Evolutionary conservation across 2,888 invertebrate genomes (phyloP).

Genomic region (Cecidostiba fungosa): DNA sequence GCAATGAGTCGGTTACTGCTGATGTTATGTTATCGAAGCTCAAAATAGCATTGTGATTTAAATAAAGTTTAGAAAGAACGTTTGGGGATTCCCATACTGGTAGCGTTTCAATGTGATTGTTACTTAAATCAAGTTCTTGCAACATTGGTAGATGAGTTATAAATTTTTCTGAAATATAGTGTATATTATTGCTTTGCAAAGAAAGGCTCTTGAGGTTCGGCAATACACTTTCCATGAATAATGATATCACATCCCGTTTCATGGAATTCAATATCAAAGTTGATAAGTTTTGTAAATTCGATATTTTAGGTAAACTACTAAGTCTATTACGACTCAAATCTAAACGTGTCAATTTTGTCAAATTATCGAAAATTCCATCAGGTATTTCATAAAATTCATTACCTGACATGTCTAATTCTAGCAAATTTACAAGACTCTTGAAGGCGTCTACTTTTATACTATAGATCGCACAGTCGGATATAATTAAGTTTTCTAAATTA

Average conservation of each 20-base stretch:
- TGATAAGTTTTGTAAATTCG: background rate
- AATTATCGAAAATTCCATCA: constrained; percentile 42
- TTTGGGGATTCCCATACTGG: background rate
- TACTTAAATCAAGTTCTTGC: constrained; percentile 28
- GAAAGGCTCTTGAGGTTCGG: constrained; percentile 18
- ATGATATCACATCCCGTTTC: background rate
- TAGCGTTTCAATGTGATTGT: background rate
- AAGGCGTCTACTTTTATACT: constrained; percentile 59
- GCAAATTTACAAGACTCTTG: constrained; percentile 42
- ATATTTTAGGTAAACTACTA: background rate
- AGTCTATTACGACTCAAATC: constrained; percentile 10
- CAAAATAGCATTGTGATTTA: background rate
- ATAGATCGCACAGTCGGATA: constrained; percentile 40
- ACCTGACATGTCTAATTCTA: constrained; percentile 55
- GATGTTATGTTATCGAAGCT: constrained; percentile 3
- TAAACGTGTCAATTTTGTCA: background rate
- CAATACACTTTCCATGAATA: background rate
- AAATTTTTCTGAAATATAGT: background rate
- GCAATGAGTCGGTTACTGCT: constrained; percentile 16
- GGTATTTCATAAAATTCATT: constrained; percentile 53
- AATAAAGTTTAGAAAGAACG: background rate
- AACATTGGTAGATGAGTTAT: constrained; percentile 21
- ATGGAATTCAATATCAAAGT: background rate
- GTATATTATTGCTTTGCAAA: background rate
- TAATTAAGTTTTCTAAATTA: constrained; percentile 50